These are phyloP conservation scores for Bungarus multicinctus DNA, from an alignment of 2,113 vertebrate species.

Conservation along the genomic window DNA sequence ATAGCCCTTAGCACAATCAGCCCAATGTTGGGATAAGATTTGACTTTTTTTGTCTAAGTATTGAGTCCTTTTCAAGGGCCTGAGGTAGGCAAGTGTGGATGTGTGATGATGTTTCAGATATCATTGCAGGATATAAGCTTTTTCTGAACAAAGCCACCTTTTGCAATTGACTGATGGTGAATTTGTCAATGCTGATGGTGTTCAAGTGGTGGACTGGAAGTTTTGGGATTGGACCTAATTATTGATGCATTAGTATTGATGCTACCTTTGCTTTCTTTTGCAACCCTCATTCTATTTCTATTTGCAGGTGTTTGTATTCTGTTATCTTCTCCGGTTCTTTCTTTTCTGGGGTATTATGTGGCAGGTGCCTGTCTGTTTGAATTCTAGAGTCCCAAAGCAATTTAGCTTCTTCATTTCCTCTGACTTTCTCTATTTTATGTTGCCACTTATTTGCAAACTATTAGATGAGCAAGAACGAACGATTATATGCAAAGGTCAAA, in stretches of 20 bases:
- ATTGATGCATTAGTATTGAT: background rate
- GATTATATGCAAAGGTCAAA: background rate
- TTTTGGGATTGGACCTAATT: too few species aligned
- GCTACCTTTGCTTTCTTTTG: background rate
- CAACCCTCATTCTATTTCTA: background rate
- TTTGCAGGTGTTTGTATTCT: background rate
- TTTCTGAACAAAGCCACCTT: background rate
- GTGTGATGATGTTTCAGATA: background rate
- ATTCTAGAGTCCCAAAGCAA: background rate
- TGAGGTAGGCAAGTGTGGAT: background rate
- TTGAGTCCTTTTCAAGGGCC: background rate
- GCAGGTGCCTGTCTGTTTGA: background rate
- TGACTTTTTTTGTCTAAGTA: background rate
- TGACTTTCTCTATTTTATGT: background rate
- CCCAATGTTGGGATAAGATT: background rate
- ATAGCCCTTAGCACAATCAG: background rate
- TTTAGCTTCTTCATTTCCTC: background rate
- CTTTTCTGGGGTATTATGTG: background rate
- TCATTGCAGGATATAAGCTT: background rate
- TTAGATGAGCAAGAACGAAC: background rate
- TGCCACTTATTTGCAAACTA: background rate
- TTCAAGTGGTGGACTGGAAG: too few species aligned
- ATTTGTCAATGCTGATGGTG: too few species aligned
- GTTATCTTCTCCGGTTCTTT: background rate
- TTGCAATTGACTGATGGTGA: background rate